A percentile compares a stretch with the other conserved stretches of the same genome.
Evolutionary conservation across 2,113 vertebrate species (phyloP).

Genomic region (Corythoichthys haematopterus): DNA sequence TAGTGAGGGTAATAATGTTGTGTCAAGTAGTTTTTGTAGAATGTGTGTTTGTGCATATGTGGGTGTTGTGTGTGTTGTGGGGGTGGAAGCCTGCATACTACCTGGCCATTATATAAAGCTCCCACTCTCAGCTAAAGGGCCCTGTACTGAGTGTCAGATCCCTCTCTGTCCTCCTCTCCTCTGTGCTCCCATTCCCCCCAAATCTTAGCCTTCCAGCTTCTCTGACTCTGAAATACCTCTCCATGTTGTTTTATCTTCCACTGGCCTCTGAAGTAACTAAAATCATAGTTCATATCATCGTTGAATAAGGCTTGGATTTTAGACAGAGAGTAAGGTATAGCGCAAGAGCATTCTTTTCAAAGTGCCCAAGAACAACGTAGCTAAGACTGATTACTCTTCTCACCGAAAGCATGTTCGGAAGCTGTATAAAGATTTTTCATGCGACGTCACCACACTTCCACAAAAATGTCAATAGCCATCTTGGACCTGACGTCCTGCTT

Average conservation of each 20-base stretch:
- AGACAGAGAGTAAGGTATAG: conserved; percentile 21
- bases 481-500: too few species aligned
- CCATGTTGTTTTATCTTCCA: conserved; percentile 57
- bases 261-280: conserved; percentile 40
- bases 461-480: too few species aligned
- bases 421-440: not conserved
- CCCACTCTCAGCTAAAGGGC: conserved; percentile 64
- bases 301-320: conserved; percentile 34
- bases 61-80: conserved; percentile 43
- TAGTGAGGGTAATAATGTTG: conserved; percentile 55
- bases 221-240: conserved; percentile 63
- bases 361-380: conserved; percentile 14
- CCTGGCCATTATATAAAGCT: conserved; percentile 71
- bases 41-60: conserved; percentile 46
- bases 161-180: conserved; percentile 50
- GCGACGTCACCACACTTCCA: too few species aligned
- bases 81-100: conserved; percentile 46
- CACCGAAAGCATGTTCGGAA: conserved; percentile 11
- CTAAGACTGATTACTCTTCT: conserved; percentile 23
- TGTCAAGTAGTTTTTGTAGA: conserved; percentile 47
- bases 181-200: conserved; percentile 56
- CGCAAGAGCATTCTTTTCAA: conserved; percentile 5
- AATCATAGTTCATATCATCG: conserved; percentile 29
- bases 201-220: conserved; percentile 56
- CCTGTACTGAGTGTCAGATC: conserved; percentile 57